Percentiles rank a stretch among this genome's conserved stretches.
These are phyloP conservation scores for Sebastes elongatus DNA, from an alignment of 2,797 vertebrate genomes.

Conservation along the genomic window DNA sequence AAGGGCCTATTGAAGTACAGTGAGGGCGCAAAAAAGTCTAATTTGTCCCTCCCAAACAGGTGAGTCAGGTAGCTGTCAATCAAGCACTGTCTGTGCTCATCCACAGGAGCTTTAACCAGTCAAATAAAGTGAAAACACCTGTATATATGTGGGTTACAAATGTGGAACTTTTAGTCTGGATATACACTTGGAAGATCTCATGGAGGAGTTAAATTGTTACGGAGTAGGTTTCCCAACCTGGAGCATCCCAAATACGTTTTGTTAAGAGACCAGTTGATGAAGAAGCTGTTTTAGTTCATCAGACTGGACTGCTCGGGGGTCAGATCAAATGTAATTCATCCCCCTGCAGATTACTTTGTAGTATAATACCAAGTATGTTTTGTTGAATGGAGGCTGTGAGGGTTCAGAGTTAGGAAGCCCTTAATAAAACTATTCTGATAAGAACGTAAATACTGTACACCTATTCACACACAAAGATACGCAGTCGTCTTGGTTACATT, in stretches of 20 bases:
- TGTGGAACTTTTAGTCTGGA: neutral
- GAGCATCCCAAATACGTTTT: neutral
- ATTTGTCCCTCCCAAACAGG: neutral
- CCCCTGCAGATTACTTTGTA: neutral
- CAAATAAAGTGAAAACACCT: neutral
- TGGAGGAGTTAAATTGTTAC: neutral
- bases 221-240: neutral
- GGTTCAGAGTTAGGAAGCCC: neutral
- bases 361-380: neutral
- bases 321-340: neutral
- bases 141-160: neutral
- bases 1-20: no score
- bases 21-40: neutral
- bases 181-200: neutral
- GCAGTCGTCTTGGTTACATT: constrained; percentile 40
- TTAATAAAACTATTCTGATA: neutral
- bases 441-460: constrained; percentile 17
- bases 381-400: neutral
- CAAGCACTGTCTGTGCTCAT: neutral
- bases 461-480: constrained; percentile 12
- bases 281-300: neutral
- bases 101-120: neutral
- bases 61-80: neutral
- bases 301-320: neutral
- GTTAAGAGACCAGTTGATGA: neutral